These are phyloP conservation scores for Erinaceus europaeus DNA, from an alignment of 2,113 vertebrate genomes.

Conservation along the genomic window DNA sequence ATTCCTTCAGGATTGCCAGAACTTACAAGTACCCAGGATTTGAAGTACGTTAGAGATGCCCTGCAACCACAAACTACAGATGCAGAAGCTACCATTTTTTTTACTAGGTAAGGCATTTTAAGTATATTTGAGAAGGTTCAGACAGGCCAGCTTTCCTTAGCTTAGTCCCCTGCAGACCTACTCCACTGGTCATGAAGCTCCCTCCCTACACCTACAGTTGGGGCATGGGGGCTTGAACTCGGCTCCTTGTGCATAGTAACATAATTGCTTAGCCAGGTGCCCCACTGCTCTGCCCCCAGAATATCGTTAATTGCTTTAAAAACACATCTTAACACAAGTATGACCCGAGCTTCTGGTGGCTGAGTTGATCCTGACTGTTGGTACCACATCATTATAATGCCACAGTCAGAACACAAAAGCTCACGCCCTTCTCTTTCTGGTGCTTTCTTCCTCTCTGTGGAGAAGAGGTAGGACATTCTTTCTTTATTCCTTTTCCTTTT, in stretches of 20 bases:
- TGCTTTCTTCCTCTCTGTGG: slow-evolving; percentile 30
- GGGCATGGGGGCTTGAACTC: no score
- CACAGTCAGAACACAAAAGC: neutral
- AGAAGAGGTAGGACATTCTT: slow-evolving; percentile 25
- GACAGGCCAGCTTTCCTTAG: slow-evolving; percentile 26
- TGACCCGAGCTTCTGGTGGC: neutral
- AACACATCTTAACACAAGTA: no score
- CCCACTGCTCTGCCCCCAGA: no score
- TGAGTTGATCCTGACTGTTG: neutral
- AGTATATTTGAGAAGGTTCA: neutral
- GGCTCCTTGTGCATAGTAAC: no score
- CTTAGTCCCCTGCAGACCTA: no score
- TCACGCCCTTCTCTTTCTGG: slow-evolving; percentile 40
- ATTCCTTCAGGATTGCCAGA: slow-evolving; percentile 95
- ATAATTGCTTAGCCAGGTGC: no score
- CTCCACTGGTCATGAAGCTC: no score
- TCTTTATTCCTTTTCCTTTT: no score
- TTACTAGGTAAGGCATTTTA: slow-evolving; percentile 89
- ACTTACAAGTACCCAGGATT: slow-evolving; percentile 91
- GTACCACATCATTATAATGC: neutral
- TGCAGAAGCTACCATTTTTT: slow-evolving; percentile 97
- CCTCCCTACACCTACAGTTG: no score
- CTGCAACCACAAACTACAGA: slow-evolving; percentile 96
- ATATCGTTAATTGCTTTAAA: no score
- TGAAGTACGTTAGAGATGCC: slow-evolving; percentile 97